phyloP scores from a whole-genome alignment of 2,797 vertebrate species.

The Eulemur albifrons region DNA sequence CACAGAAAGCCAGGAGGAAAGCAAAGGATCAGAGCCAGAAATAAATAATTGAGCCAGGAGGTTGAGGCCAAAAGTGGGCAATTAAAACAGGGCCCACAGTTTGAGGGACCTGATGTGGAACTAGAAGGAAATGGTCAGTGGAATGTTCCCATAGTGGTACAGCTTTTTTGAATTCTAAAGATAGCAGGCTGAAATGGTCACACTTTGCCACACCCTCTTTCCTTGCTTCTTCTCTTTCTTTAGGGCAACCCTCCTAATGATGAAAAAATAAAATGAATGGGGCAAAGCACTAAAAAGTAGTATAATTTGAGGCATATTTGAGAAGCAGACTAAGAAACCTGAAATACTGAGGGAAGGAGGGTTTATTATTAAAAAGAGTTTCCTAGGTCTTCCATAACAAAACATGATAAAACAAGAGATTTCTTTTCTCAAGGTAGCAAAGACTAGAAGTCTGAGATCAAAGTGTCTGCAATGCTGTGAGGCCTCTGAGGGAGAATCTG shows the following conservation, averaged over 20 bases:
- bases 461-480: not conserved
- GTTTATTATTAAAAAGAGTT: not conserved
- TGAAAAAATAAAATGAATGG: not conserved
- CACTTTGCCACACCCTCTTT: not conserved
- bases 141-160: rapidly evolving
- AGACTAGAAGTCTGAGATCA: not conserved
- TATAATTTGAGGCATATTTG: not conserved
- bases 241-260: not conserved
- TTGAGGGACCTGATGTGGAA: not conserved
- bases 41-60: not conserved
- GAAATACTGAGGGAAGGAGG: not conserved
- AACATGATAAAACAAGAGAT: not conserved
- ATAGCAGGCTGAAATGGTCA: not conserved
- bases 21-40: not conserved
- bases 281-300: not conserved
- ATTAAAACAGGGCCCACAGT: not conserved
- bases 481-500: not conserved
- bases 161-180: not conserved
- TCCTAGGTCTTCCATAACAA: not conserved
- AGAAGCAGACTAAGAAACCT: not conserved
- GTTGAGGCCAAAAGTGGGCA: not conserved
- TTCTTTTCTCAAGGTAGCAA: not conserved
- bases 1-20: not conserved
- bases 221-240: not conserved
- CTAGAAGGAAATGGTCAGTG: not conserved